Percentiles rank a stretch among this genome's conserved stretches.
Evolutionary conservation across 1,140 invertebrate genomes (phyloP).

Genomic region (Nautilus pompilius): DNA sequence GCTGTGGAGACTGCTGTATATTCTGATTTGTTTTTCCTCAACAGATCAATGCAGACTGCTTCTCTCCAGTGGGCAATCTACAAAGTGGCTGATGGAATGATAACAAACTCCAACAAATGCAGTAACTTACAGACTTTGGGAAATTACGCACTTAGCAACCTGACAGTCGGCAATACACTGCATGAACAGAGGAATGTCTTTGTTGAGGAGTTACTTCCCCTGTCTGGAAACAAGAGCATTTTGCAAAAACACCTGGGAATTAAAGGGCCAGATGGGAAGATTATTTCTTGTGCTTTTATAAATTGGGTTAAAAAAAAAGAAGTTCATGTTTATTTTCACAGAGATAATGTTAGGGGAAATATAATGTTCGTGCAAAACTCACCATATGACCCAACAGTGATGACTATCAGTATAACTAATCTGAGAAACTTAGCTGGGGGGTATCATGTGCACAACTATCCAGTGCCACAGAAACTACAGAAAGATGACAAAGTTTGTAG

Average conservation of each 20-base stretch:
- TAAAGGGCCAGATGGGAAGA: slow-evolving; percentile 4
- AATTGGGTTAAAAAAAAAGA: slow-evolving; percentile 46
- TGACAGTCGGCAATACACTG: neutral
- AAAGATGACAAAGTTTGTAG: slow-evolving; percentile 82
- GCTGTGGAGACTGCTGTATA: slow-evolving; percentile 69
- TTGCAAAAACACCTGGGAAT: slow-evolving; percentile 25
- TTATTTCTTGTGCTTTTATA: slow-evolving; percentile 71
- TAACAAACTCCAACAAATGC: neutral
- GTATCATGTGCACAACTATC: slow-evolving; percentile 60
- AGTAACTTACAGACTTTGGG: neutral
- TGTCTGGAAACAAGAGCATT: slow-evolving; percentile 46
- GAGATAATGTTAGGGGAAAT: slow-evolving; percentile 76
- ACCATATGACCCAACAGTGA: slow-evolving; percentile 78
- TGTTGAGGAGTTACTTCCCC: slow-evolving; percentile 21
- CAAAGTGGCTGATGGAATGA: neutral
- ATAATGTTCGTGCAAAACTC: slow-evolving; percentile 78
- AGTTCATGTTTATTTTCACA: slow-evolving; percentile 70
- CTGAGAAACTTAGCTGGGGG: slow-evolving; percentile 56
- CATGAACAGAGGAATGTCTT: neutral
- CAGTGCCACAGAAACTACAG: slow-evolving; percentile 61
- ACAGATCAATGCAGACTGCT: slow-evolving; percentile 54
- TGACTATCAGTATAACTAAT: slow-evolving; percentile 70
- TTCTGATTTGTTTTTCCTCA: slow-evolving; percentile 60
- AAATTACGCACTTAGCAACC: neutral
- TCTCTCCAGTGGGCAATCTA: neutral